Evolutionary conservation across 2,888 invertebrate species (phyloP), one percentile per base, ranked within the genome.

Genomic region (Cancer borealis): DNA sequence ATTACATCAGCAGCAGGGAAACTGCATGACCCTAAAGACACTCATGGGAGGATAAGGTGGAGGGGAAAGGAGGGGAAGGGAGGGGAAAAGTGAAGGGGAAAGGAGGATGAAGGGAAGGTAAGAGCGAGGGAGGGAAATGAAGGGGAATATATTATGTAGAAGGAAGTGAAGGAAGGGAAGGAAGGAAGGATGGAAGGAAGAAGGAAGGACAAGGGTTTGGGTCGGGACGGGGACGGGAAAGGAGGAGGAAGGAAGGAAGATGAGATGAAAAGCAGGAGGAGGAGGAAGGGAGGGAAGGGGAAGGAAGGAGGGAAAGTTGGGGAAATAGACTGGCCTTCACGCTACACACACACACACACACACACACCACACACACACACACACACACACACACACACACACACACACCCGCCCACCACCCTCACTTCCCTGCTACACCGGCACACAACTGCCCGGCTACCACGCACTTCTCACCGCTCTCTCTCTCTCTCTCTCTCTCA

Each of bases 401-500:
- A 84, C 84, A 30, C 84, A 84, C 66, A n/a, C n/a, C 66, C 66
- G n/a, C 21, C 66, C 14, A 17, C 88, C 4, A 2, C 88, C 21
- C 88, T 39, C 46, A 6, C 30, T 14, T 46, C 88, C 39, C 39
- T 39, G 88, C 39, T 46, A 17, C 88, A 88, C 39, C 14, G 0
- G 17, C 39, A 21, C 84, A 17, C 84, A 30, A 26, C 84, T 39
- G 8, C 84, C 39, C 84, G 5, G 26, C 84, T 30, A 30, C 26
- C 30, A 30, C 54, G 54, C 54, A 54, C 54, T 54, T 54, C 54
- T 49, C 49, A 12, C 49, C 49, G 49, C 49, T 49, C 49, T 49
- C 49, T 90, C 49, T 54, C 90, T 26, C 8, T 90, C 90, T 47
- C 90, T 90, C 47, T 49, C 49, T 90, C 89, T 88, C 88, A n/a